Base-by-base conservation (phyloP, 2,888 invertebrate species). In the Uropetala carovei region DNA sequence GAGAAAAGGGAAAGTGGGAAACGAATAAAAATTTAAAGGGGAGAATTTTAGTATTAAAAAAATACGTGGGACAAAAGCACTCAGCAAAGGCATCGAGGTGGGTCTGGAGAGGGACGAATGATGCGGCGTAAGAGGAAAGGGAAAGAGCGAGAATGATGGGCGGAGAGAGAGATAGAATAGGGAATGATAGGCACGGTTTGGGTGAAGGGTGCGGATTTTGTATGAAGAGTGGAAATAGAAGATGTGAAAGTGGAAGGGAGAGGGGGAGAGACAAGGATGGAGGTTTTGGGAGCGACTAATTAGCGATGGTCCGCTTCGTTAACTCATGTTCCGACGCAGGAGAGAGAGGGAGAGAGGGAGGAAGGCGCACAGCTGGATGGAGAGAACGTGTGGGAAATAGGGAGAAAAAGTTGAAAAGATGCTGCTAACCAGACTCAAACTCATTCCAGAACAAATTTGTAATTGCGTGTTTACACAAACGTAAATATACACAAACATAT, bases 291-390 rank as follows among this genome's bases (percentile, higher is more conserved):
- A 68, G 68, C 10, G 68, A 75, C 75, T 75, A 75, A 75, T 75
- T 75, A 75, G 75, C 13, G 75, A 27, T 14, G 75, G 27, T 75
- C 10, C 75, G 75, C 75, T 75, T 75, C 75, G 75, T 75, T 75
- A 75, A 75, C 22, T 75, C 75, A 75, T 75, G 75, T 75, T 75
- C n/a, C 75, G 10, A n/a, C 68, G 68, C n/a, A 16, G 68, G 68
- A 22, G 27, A 75, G 75, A n/a, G 75, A 3, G 75, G 27, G 18
- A 3, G 9, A 43, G 5, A 43, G 5, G 43, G n/a, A n/a, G n/a
- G n/a, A n/a, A n/a, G n/a, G n/a, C n/a, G n/a, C n/a, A 68, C 18
- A 75, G 75, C 27, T 75, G 27, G 27, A 75, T 27, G 27, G 68
- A 68, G 68, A 68, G 68, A 10, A 22, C 7, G 16, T 7, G 64